Conservation (phyloP, 2,113 vertebrate species). For the Prolemur simus region DNA sequence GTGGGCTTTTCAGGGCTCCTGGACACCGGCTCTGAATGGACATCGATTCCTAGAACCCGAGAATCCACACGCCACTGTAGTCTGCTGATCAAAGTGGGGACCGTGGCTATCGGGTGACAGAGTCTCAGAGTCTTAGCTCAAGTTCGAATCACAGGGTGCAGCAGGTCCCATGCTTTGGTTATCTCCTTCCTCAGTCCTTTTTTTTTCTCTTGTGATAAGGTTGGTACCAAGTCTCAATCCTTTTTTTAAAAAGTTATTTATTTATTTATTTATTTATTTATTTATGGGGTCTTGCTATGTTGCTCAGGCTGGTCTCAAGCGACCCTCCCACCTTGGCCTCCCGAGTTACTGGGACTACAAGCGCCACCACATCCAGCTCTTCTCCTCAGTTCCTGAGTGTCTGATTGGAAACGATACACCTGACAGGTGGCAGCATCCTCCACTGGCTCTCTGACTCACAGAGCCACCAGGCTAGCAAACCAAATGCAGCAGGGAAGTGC, state of each 20-base stretch:
- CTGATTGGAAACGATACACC: background rate
- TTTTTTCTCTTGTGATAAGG: too few relatives aligned
- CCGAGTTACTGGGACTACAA: background rate
- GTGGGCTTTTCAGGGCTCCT: background rate
- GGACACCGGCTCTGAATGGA: background rate
- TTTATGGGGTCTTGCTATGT: background rate
- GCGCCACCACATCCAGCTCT: background rate
- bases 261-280: background rate
- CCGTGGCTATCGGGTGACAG: background rate
- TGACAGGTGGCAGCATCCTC: background rate
- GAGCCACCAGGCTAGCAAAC: background rate
- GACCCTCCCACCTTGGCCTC: background rate
- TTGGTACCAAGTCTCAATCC: too few relatives aligned
- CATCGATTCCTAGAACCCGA: background rate
- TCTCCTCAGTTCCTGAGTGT: background rate
- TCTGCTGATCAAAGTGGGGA: background rate
- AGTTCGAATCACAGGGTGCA: background rate
- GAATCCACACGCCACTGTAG: background rate
- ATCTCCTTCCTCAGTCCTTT: too few relatives aligned
- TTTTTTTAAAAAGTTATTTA: too few relatives aligned
- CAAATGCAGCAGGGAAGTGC: accelerated
- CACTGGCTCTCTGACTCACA: background rate
- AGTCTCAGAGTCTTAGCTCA: background rate
- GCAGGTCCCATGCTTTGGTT: background rate
- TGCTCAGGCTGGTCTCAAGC: background rate